Conservation (phyloP, 1,140 invertebrate genomes). For the Leucophenga varia region DNA sequence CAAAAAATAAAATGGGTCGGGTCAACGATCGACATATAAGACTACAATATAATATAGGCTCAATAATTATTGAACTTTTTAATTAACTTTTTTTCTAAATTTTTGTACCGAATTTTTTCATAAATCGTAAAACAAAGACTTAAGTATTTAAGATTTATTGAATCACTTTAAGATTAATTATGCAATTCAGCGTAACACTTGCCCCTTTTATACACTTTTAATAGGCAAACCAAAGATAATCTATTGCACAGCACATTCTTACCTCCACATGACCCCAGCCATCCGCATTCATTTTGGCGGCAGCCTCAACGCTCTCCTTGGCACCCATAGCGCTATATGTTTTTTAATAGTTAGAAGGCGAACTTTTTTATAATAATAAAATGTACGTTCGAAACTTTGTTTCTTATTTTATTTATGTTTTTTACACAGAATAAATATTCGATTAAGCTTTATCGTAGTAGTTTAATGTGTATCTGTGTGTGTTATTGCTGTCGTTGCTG, state of each 20-base stretch:
- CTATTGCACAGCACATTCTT: too few species aligned
- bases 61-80: neutral
- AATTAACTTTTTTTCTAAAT: neutral
- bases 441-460: too few species aligned
- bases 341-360: constrained; percentile 19
- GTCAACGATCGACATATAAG: too few species aligned
- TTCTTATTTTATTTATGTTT: too few species aligned
- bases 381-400: too few species aligned
- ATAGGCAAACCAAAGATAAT: neutral
- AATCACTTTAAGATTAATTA: too few species aligned
- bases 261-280: constrained; percentile 75
- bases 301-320: constrained; percentile 73
- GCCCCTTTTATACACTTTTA: neutral
- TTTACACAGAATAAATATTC: too few species aligned
- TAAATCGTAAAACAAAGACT: neutral
- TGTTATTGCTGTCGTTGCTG: constrained; percentile 14
- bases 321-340: constrained; percentile 62
- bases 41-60: too few species aligned
- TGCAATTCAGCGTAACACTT: too few species aligned
- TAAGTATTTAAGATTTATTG: too few species aligned
- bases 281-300: constrained; percentile 70
- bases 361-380: neutral
- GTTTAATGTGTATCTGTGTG: neutral
- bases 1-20: too few species aligned
- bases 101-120: neutral